Conservation (phyloP, 2,797 vertebrate genomes). For the Masticophis lateralis region DNA sequence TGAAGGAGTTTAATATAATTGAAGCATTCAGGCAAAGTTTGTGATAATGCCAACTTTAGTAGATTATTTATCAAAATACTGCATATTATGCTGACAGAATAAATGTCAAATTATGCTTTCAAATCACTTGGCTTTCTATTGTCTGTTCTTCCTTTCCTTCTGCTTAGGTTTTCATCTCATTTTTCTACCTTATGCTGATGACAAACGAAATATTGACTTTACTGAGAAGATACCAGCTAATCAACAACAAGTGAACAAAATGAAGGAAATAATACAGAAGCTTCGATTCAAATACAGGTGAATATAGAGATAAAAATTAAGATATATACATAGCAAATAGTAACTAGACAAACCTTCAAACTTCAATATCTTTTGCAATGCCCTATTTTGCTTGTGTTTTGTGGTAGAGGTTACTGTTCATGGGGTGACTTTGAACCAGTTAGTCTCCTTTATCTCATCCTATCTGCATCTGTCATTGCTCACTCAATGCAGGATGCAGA, state of each 20-base stretch:
- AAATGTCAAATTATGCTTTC: not conserved
- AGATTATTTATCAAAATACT: conserved; percentile 1
- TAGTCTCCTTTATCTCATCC: not conserved
- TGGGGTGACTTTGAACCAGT: not conserved
- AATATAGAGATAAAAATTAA: not conserved
- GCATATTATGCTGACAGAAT: not conserved
- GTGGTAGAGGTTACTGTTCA: not conserved
- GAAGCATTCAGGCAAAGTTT: not conserved
- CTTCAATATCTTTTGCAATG: not conserved
- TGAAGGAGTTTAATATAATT: not conserved
- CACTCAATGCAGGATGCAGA: not conserved
- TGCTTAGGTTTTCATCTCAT: conserved; percentile 85
- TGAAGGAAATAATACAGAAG: conserved; percentile 90
- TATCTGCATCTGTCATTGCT: not conserved
- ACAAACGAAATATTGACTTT: conserved; percentile 80
- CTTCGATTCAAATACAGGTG: conserved; percentile 92
- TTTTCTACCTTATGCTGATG: conserved; percentile 89
- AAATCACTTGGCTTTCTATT: not conserved
- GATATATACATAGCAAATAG: not conserved
- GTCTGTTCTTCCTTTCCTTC: not conserved
- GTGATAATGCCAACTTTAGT: not conserved
- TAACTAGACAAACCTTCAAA: not conserved
- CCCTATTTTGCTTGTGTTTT: not conserved
- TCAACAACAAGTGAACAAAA: conserved; percentile 86
- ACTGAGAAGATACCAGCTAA: conserved; percentile 77